Evolutionary conservation across 2,113 vertebrate species (phyloP).

Genomic region (Eurystomus gularis): DNA sequence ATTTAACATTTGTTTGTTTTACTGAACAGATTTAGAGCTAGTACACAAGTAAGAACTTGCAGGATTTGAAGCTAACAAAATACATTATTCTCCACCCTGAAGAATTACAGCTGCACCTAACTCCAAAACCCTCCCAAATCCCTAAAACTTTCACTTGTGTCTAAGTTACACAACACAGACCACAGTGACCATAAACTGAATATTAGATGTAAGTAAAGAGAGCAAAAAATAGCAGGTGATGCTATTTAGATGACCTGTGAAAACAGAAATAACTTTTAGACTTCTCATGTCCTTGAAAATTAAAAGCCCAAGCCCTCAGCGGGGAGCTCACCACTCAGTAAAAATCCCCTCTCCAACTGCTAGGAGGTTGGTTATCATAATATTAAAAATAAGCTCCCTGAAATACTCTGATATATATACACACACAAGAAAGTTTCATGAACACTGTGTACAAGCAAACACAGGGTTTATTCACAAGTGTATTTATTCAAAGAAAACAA

Average conservation of each 20-base stretch:
- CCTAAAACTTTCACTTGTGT: background rate
- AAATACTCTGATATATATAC: background rate
- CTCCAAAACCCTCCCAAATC: background rate
- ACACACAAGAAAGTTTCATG: rapidly evolving
- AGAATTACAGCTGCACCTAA: background rate
- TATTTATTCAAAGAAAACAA: background rate
- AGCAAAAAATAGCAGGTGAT: slow-evolving; percentile 30
- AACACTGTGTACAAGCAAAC: background rate
- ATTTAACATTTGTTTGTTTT: background rate
- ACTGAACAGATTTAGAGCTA: background rate
- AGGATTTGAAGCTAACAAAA: background rate
- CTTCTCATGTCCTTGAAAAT: background rate
- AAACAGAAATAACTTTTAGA: slow-evolving; percentile 1
- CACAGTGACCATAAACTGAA: background rate
- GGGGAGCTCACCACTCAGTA: background rate
- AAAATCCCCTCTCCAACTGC: background rate
- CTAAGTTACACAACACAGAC: background rate
- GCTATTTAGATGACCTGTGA: slow-evolving; percentile 6
- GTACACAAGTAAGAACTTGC: background rate
- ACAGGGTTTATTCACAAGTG: background rate
- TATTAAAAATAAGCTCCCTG: background rate
- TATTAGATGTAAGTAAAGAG: background rate
- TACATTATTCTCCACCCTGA: background rate
- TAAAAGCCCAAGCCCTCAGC: background rate
- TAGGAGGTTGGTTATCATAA: background rate